phyloP scores from a whole-genome alignment of 2,113 vertebrate genomes.

The Prietella phreatophila region DNA sequence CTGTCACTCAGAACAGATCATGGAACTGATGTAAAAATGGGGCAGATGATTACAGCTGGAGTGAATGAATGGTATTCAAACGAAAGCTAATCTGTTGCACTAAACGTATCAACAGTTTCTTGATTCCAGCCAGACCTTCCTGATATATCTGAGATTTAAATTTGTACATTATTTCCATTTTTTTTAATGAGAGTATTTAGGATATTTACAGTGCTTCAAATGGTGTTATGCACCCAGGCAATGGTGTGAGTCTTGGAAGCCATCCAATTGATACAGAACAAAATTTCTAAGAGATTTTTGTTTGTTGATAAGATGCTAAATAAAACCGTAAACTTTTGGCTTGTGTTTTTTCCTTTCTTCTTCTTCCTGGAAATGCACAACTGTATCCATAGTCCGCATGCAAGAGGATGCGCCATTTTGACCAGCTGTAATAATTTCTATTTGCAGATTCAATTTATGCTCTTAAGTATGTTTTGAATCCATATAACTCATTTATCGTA shows the following conservation, averaged over 20 bases:
- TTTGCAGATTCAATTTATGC: neutral
- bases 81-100: neutral
- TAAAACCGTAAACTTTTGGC: neutral
- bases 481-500: neutral
- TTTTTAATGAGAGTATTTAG: neutral
- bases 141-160: neutral
- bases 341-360: neutral
- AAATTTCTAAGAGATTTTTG: neutral
- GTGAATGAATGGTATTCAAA: neutral
- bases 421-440: neutral
- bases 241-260: neutral
- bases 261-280: neutral
- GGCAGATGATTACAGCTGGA: conserved; percentile 30
- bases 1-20: conserved; percentile 53
- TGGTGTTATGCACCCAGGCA: neutral
- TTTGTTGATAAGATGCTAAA: neutral
- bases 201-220: neutral
- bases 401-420: neutral
- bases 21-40: neutral
- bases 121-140: neutral
- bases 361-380: neutral
- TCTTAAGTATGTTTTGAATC: neutral
- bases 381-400: neutral
- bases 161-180: neutral
- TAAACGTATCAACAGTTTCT: neutral